phyloP scores from a whole-genome alignment of 1,140 invertebrate species.

The Rhyacophila brunnea region DNA sequence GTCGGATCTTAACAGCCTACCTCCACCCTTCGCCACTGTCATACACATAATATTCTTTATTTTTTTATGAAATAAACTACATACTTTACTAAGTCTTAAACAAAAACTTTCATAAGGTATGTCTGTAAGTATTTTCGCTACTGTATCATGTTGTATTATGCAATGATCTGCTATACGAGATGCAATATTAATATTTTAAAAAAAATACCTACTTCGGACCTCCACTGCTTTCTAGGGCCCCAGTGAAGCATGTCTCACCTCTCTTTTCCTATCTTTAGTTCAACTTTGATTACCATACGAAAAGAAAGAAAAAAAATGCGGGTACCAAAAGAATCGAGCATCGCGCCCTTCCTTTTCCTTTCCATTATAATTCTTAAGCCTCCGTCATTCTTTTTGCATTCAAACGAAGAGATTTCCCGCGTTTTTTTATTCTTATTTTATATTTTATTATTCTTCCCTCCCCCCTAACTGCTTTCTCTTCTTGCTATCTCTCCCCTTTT shows the following conservation, averaged over 20 bases:
- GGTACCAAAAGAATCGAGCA: slow-evolving; percentile 10
- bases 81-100: too few species aligned
- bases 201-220: too few species aligned
- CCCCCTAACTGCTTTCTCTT: neutral
- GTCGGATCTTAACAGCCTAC: too few species aligned
- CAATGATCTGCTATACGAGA: too few species aligned
- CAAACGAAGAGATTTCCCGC: neutral
- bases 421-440: neutral
- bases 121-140: too few species aligned
- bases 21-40: too few species aligned
- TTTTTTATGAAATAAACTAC: too few species aligned
- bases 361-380: slow-evolving; percentile 15
- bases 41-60: too few species aligned
- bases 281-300: slow-evolving; percentile 37
- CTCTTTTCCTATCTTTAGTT: slow-evolving; percentile 34
- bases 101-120: too few species aligned
- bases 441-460: slow-evolving; percentile 8
- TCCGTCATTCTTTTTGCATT: slow-evolving; percentile 10
- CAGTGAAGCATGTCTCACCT: slow-evolving; percentile 26
- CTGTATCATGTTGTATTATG: too few species aligned
- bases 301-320: slow-evolving; percentile 26
- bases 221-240: too few species aligned
- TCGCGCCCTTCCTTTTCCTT: slow-evolving; percentile 17
- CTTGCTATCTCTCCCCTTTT: neutral
- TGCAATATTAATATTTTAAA: too few species aligned